Percentiles rank a stretch among this genome's conserved stretches.
These are phyloP conservation scores for Cinclus mexicanus DNA, from an alignment of 2,113 vertebrate genomes.

Conservation along the genomic window DNA sequence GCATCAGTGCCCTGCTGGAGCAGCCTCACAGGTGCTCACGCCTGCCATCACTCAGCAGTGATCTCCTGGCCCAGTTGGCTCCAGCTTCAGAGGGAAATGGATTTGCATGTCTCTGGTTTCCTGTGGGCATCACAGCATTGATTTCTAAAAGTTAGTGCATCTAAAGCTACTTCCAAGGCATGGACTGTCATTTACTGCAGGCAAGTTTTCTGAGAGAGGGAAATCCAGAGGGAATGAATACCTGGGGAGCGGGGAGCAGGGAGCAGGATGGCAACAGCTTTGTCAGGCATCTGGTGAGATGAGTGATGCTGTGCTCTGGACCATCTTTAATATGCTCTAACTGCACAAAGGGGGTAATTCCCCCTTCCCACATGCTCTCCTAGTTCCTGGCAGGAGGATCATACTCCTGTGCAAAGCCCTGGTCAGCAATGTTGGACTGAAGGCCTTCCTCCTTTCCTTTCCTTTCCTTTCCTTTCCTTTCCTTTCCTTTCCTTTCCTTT, in stretches of 20 bases:
- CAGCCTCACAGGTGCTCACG: accelerated
- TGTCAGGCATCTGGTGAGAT: not conserved
- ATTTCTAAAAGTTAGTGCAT: not conserved
- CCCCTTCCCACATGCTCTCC: not conserved
- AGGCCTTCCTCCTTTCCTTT: not conserved
- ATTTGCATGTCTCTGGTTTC: not conserved
- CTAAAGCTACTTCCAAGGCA: not conserved
- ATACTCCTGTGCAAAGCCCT: not conserved
- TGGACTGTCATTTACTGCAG: not conserved
- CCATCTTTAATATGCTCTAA: not conserved
- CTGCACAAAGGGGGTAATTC: not conserved
- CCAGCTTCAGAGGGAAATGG: not conserved
- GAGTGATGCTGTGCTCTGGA: not conserved
- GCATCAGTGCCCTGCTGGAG: not conserved
- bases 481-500: too few species aligned
- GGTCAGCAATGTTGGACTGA: not conserved
- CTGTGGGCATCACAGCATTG: not conserved
- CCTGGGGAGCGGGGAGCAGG: not conserved
- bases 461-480: not conserved
- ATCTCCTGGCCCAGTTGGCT: not conserved
- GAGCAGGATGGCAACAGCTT: not conserved
- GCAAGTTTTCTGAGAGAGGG: not conserved
- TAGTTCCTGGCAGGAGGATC: not conserved
- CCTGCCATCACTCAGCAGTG: accelerated
- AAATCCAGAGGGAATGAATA: not conserved